Conservation (phyloP, 2,888 invertebrate genomes). For the Polydrusus tereticollis region DNA sequence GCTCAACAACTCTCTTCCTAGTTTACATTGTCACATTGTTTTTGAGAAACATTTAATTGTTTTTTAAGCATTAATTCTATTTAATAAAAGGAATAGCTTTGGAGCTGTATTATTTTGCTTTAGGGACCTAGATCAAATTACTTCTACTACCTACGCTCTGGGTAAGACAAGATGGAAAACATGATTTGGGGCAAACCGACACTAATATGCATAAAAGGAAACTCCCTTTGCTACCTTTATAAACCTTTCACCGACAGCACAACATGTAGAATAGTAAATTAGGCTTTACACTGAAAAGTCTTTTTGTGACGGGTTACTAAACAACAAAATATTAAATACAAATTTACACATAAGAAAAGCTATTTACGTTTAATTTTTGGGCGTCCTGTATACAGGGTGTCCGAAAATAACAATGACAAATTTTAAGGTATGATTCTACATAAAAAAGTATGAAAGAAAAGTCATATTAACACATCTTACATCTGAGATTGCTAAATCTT, state of each 20-base stretch:
- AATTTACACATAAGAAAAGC: background rate
- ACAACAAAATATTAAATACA: background rate
- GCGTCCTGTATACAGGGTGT: background rate
- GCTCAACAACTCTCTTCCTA: too few species aligned
- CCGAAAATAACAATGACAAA: too few species aligned
- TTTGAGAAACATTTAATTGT: too few species aligned
- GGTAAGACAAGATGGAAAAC: background rate
- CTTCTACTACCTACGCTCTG: background rate
- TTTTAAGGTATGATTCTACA: too few species aligned
- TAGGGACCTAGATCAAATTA: background rate
- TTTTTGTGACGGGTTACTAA: background rate
- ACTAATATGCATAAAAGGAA: background rate
- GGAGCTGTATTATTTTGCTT: background rate
- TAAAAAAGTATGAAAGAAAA: too few species aligned
- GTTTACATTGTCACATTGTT: too few species aligned
- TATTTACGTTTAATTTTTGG: background rate
- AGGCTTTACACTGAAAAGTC: background rate
- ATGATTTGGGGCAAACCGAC: background rate
- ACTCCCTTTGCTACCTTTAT: background rate
- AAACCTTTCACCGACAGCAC: background rate
- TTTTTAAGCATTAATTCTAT: too few species aligned
- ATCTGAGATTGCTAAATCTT: too few species aligned
- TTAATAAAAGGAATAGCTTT: background rate
- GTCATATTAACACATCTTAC: too few species aligned
- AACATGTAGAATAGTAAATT: constrained; percentile 5